A percentile compares a stretch with the other conserved stretches of the same genome.
Conservation (phyloP, 2,888 invertebrate species). For the Athalia cordata region DNA sequence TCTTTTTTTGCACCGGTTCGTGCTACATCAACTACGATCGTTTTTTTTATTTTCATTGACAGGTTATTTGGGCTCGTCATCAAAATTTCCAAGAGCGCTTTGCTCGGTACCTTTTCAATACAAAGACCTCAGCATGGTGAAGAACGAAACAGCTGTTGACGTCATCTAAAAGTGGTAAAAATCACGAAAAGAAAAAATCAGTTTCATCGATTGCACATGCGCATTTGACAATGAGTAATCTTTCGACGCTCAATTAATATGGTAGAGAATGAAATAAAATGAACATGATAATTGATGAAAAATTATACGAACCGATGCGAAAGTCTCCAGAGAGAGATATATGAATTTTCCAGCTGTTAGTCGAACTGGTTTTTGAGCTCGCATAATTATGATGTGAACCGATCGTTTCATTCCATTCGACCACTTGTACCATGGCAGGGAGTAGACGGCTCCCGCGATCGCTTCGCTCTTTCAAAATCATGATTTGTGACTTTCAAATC, state of each 20-base stretch:
- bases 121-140: slow-evolving; percentile 53
- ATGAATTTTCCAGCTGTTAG: slow-evolving; percentile 60
- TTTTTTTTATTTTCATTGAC: too few species aligned
- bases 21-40: too few species aligned
- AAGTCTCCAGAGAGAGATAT: slow-evolving; percentile 57
- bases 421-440: slow-evolving; percentile 54
- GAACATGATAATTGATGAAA: not conserved
- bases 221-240: not conserved
- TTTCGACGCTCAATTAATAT: not conserved
- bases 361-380: slow-evolving; percentile 54
- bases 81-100: too few species aligned
- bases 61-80: too few species aligned
- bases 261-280: not conserved
- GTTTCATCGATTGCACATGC: not conserved
- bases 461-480: slow-evolving; percentile 52
- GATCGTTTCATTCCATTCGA: slow-evolving; percentile 45
- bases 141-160: slow-evolving; percentile 58
- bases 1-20: too few species aligned
- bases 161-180: slow-evolving; percentile 54
- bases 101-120: not conserved
- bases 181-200: not conserved
- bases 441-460: slow-evolving; percentile 51
- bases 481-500: not conserved
- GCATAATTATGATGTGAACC: slow-evolving; percentile 52
- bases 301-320: slow-evolving; percentile 52